Evolutionary conservation across 2,888 invertebrate species (phyloP).

Genomic region (Oscheius sp.): DNA sequence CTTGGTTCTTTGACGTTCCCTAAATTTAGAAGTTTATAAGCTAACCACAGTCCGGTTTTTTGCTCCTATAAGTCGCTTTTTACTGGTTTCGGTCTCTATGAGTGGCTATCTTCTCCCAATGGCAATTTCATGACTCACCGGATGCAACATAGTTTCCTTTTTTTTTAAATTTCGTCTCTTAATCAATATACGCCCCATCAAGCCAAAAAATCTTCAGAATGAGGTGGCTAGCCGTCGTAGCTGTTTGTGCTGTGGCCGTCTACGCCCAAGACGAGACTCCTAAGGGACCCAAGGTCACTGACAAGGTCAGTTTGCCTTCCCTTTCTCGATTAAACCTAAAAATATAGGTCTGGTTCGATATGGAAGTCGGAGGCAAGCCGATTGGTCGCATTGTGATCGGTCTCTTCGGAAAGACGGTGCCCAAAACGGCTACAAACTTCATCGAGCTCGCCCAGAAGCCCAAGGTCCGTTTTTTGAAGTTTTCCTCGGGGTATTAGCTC

Average conservation of each 20-base stretch:
- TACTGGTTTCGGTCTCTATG: no score
- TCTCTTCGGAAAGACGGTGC: conserved; percentile 87
- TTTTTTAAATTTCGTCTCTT: no score
- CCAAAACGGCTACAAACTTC: conserved; percentile 89
- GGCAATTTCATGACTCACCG: no score
- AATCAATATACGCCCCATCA: background rate
- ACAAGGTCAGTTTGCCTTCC: conserved; percentile 58
- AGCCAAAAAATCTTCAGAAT: conserved; percentile 10
- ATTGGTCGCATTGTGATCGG: conserved; percentile 86
- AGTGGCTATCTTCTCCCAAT: no score
- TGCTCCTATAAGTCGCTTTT: no score
- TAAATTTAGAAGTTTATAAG: no score
- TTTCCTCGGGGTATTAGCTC: background rate
- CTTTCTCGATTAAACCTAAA: background rate
- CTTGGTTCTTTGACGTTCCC: no score
- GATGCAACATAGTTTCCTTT: no score
- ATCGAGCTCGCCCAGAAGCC: conserved; percentile 81
- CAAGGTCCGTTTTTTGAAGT: conserved; percentile 49
- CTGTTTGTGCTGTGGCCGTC: background rate
- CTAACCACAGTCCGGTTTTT: no score
- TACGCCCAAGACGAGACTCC: conserved; percentile 39
- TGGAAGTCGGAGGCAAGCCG: conserved; percentile 82
- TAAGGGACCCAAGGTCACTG: conserved; percentile 73
- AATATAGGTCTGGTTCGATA: conserved; percentile 83
- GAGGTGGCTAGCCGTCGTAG: conserved; percentile 17